Evolutionary conservation across 2,888 invertebrate species (phyloP), one percentile per base, ranked within the genome.

Genomic region (Luffia ferchaultella): DNA sequence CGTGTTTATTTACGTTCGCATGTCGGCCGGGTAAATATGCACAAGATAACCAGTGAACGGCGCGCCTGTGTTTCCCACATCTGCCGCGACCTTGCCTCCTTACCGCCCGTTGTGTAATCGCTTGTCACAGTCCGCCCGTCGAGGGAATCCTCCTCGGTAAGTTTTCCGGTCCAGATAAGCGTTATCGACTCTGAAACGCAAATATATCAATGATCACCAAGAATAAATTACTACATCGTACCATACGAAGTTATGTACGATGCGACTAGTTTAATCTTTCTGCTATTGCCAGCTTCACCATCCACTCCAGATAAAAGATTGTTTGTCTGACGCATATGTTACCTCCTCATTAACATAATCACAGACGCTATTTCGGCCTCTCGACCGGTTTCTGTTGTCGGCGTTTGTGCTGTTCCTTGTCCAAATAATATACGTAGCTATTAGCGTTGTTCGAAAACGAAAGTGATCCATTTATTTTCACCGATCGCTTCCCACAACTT

Each of bases 1-100:
- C 41, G 67, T 71, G 70, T 72, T 72, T 83, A 73, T 83, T 82
- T 78, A 72, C 68, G 64, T 15, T 9, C 44, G 42, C 50, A 48
- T 42, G 50, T 50, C 50, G 50, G 40, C 66, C 70, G 60, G 58
- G 70, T 72, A 78, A 82, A 83, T 76, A 78, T 67, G 62, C 59
- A 58, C 56, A 59, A 70, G 80, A 83, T 79, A 80, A 77, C 75
- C 67, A 56, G 64, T 79, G 69, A 79, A 79, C 74, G 74, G 63
- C 68, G 65, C 62, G 74, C 68, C 68, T 82, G 73, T 80, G 70
- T 76, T 78, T 78, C 77, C 76, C 78, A 78, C 80, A 79, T 78
- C 83, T 79, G 80, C 72, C 65, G 63, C 77, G 80, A 76, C 82
- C 82, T 82, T 83, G 82, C 76, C 69, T 72, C 67, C 57, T 71